Conservation (phyloP, 2,797 vertebrate genomes). For the Okamejei kenojei region DNA sequence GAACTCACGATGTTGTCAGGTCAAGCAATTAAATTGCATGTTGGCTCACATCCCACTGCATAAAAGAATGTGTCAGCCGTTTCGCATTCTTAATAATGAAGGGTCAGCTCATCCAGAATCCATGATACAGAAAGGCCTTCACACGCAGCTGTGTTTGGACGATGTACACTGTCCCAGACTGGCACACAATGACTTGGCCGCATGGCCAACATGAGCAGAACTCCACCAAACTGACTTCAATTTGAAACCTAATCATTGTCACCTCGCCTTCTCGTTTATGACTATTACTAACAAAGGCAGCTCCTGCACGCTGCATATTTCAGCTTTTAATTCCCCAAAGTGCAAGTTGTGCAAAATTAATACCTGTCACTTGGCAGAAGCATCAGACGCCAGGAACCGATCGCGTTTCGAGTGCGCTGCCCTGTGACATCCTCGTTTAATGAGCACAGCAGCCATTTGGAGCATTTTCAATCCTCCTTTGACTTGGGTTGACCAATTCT, state of each 20-base stretch:
- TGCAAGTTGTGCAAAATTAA: not conserved
- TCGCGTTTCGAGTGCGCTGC: not conserved
- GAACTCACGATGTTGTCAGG: not conserved
- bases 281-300: not conserved
- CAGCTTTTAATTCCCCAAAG: slow-evolving; percentile 15
- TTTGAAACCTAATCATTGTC: slow-evolving; percentile 2
- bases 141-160: not conserved
- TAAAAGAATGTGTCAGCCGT: not conserved
- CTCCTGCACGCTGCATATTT: not conserved
- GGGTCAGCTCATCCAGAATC: slow-evolving; percentile 15
- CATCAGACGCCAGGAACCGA: not conserved
- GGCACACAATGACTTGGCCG: not conserved
- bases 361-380: slow-evolving; percentile 1
- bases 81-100: not conserved
- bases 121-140: not conserved
- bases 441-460: not conserved
- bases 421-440: not conserved
- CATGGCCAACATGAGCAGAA: not conserved
- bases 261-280: not conserved
- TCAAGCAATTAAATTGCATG: not conserved
- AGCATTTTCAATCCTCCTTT: not conserved
- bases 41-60: not conserved
- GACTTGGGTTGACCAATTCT: not conserved
- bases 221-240: not conserved
- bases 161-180: not conserved